Percentiles rank a stretch among this genome's conserved stretches.
These are phyloP conservation scores for Benthosema pterotum DNA, from an alignment of 2,797 vertebrate species.

Conservation along the genomic window DNA sequence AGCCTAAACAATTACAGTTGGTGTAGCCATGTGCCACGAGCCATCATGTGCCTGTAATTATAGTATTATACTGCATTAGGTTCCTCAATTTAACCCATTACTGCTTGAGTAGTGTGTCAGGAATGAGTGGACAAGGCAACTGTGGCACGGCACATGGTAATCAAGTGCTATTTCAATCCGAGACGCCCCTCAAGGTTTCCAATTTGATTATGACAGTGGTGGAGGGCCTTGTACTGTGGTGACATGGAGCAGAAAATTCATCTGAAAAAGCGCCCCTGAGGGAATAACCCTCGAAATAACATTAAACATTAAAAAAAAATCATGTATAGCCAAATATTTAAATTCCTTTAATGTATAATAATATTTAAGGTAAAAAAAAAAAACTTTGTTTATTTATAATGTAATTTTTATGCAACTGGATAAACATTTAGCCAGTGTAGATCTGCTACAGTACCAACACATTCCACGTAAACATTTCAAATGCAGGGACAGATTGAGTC, in stretches of 20 bases:
- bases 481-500: neutral
- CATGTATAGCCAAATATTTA: constrained; percentile 37
- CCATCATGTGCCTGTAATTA: constrained; percentile 61
- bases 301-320: constrained; percentile 57
- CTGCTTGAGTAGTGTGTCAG: constrained; percentile 57
- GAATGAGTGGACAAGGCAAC: constrained; percentile 60
- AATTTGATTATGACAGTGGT: constrained; percentile 67
- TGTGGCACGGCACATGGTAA: constrained; percentile 60
- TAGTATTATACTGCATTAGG: constrained; percentile 65
- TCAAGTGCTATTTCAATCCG: constrained; percentile 74
- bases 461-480: neutral
- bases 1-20: constrained; percentile 43
- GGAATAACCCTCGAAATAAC: constrained; percentile 68
- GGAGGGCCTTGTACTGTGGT: constrained; percentile 55
- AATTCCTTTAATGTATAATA: constrained; percentile 61
- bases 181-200: constrained; percentile 59
- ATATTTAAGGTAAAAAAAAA: constrained; percentile 47
- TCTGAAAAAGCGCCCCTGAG: constrained; percentile 71
- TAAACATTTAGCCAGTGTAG: neutral
- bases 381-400: constrained; percentile 62
- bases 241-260: constrained; percentile 79
- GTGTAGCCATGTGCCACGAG: constrained; percentile 31
- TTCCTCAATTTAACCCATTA: constrained; percentile 69
- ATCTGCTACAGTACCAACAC: no score
- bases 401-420: constrained; percentile 26